A percentile compares a stretch with the other conserved stretches of the same genome.
Conservation (phyloP, 2,888 invertebrate species). For the Hoplodrina blanda region DNA sequence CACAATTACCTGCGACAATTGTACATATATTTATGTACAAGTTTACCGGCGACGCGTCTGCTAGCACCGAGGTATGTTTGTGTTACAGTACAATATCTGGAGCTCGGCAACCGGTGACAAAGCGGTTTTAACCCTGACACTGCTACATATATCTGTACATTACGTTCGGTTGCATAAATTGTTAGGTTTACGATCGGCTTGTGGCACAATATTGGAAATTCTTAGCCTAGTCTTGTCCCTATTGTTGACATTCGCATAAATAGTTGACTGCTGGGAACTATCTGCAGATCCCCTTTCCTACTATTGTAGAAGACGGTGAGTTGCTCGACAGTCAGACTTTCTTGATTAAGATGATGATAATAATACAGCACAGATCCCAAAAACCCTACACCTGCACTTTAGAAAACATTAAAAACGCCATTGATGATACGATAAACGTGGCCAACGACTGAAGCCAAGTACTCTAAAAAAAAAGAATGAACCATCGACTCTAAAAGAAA, state of each 20-base stretch:
- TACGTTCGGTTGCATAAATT: conserved; percentile 40
- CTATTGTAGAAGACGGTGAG: neutral
- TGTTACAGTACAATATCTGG: conserved; percentile 31
- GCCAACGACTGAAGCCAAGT: no score
- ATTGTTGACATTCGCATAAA: neutral
- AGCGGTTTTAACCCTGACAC: conserved; percentile 32
- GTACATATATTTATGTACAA: conserved; percentile 13
- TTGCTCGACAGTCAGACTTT: no score
- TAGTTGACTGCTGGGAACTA: neutral
- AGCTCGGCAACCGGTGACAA: conserved; percentile 21
- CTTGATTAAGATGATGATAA: no score
- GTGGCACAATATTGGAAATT: conserved; percentile 18
- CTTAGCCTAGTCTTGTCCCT: neutral
- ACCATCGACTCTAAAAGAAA: no score
- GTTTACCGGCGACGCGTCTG: conserved; percentile 33
- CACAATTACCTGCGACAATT: conserved; percentile 12
- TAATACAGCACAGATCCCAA: no score
- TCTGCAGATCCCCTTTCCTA: neutral
- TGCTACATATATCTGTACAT: conserved; percentile 23
- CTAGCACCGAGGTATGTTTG: conserved; percentile 28
- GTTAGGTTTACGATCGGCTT: conserved; percentile 38
- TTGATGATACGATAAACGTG: no score
- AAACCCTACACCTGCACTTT: no score
- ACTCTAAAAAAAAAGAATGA: no score
- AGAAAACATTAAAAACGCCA: no score